Evolutionary conservation across 1,140 invertebrate genomes (phyloP).

Genomic region (Drosophila guanche): DNA sequence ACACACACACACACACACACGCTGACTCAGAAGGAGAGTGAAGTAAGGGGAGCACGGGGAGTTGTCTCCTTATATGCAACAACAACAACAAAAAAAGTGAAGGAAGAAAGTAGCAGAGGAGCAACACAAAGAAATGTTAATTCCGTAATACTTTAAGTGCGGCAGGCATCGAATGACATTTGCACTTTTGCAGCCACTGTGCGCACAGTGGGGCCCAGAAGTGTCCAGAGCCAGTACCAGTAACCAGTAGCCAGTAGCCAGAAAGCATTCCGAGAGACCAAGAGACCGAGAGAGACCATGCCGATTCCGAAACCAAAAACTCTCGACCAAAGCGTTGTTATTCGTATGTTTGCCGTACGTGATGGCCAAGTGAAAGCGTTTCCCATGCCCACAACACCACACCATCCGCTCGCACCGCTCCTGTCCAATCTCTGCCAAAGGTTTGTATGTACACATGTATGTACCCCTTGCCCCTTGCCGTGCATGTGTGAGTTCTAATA

Average conservation of each 20-base stretch:
- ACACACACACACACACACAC: slow-evolving; percentile 38
- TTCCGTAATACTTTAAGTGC: slow-evolving; percentile 82
- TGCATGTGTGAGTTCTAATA: slow-evolving; percentile 56
- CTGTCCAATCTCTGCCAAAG: too few species aligned
- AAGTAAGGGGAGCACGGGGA: neutral
- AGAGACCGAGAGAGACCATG: neutral
- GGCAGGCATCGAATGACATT: slow-evolving; percentile 81
- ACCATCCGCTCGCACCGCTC: too few species aligned
- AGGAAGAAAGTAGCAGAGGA: slow-evolving; percentile 2
- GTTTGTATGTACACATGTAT: too few species aligned
- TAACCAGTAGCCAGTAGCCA: neutral
- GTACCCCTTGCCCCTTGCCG: slow-evolving; percentile 11
- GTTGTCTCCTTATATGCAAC: slow-evolving; percentile 31
- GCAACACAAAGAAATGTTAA: slow-evolving; percentile 80
- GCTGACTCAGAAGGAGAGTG: neutral
- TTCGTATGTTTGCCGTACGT: slow-evolving; percentile 58
- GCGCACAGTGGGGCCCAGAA: slow-evolving; percentile 66
- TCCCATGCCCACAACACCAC: neutral
- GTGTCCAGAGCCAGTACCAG: slow-evolving; percentile 2
- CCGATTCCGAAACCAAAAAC: too few species aligned
- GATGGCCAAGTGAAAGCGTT: slow-evolving; percentile 69
- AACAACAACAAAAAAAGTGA: slow-evolving; percentile 10
- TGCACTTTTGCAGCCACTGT: slow-evolving; percentile 78
- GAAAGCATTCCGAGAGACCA: neutral
- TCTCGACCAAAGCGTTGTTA: too few species aligned